Evolutionary conservation across 2,888 invertebrate genomes (phyloP).

Genomic region (Drosophila crucigera): DNA sequence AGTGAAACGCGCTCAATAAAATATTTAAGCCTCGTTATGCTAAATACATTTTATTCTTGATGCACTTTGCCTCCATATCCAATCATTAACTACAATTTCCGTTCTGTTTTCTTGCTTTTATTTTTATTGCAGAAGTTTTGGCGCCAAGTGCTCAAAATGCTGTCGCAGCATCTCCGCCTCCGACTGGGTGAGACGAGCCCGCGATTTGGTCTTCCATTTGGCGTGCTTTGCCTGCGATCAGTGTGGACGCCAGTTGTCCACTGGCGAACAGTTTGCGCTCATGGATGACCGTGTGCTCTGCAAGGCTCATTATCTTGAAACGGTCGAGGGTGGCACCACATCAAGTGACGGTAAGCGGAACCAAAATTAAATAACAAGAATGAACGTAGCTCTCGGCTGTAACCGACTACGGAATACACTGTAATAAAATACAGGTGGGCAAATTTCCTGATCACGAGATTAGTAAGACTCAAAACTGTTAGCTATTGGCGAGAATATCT

Average conservation of each 20-base stretch:
- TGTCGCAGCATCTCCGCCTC: slow-evolving; percentile 96
- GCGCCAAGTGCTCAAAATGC: slow-evolving; percentile 98
- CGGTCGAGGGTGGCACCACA: slow-evolving; percentile 95
- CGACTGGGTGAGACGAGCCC: slow-evolving; percentile 98
- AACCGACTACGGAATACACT: background rate
- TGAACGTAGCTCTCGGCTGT: too few relatives aligned
- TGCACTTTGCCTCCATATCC: slow-evolving; percentile 9
- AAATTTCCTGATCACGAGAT: background rate
- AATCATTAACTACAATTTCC: slow-evolving; percentile 59
- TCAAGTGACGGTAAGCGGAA: slow-evolving; percentile 92
- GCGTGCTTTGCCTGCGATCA: slow-evolving; percentile 99
- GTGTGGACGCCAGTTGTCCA: slow-evolving; percentile 95
- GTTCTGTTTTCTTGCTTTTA: slow-evolving; percentile 29
- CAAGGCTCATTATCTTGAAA: slow-evolving; percentile 98
- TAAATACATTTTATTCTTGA: background rate
- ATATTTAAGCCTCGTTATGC: background rate
- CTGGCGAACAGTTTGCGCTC: slow-evolving; percentile 98
- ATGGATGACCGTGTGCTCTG: slow-evolving; percentile 97
- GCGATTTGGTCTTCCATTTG: slow-evolving; percentile 97
- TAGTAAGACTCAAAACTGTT: background rate
- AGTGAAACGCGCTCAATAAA: slow-evolving; percentile 14
- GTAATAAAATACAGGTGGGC: background rate
- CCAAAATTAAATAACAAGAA: slow-evolving; percentile 13
- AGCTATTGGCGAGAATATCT: background rate
- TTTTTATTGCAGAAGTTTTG: slow-evolving; percentile 92